phyloP scores from a whole-genome alignment of 2,888 invertebrate species.

The Papilio gigon region DNA sequence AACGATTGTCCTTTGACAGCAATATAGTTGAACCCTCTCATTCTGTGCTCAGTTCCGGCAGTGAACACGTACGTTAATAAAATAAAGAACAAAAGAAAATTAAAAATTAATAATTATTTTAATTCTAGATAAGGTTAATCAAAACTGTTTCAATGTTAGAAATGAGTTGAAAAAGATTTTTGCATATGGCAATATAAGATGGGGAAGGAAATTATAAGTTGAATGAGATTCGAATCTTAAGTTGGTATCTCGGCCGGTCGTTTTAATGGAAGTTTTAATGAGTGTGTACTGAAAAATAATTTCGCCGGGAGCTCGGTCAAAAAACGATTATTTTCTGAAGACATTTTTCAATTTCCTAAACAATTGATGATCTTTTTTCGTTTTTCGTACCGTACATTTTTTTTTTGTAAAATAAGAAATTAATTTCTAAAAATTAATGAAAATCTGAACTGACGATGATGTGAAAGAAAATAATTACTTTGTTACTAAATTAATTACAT shows the following conservation, averaged over 20 bases:
- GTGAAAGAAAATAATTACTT: no score
- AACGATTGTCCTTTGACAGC: no score
- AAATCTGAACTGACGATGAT: no score
- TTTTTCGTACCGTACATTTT: neutral
- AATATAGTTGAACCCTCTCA: no score
- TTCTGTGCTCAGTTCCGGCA: no score
- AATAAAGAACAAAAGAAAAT: no score
- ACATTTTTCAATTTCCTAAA: constrained; percentile 4
- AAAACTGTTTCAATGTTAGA: no score
- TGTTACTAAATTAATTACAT: no score
- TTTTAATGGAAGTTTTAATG: constrained; percentile 33
- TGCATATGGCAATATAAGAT: neutral
- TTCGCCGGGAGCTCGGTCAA: constrained; percentile 16
- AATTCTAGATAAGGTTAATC: no score
- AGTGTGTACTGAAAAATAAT: constrained; percentile 24
- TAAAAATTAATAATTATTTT: no score
- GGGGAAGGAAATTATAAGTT: constrained; percentile 5
- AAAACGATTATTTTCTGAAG: neutral
- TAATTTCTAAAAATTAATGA: no score
- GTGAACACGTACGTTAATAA: no score
- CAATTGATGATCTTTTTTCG: neutral
- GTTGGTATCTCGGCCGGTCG: constrained; percentile 7
- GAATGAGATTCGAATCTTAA: constrained; percentile 6
- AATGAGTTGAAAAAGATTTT: neutral
- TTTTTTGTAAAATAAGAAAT: neutral